Conservation (phyloP, 1,140 invertebrate genomes). For the Cyphomyrmex costatus region DNA sequence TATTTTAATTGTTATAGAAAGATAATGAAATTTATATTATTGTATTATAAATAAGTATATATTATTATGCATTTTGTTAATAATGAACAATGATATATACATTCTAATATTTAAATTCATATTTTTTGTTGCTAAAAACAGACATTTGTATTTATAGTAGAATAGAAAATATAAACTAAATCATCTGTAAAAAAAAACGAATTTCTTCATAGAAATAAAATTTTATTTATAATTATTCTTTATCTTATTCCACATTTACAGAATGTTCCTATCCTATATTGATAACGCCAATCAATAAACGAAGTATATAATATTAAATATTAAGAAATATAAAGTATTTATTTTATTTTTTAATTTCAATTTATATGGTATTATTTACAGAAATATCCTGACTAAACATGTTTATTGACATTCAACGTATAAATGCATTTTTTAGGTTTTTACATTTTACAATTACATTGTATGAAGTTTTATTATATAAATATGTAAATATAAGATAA, state of each 20-base stretch:
- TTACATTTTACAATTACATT: neutral
- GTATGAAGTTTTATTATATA: conserved; percentile 24
- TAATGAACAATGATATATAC: conserved; percentile 17
- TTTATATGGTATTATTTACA: conserved; percentile 8
- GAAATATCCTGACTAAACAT: neutral
- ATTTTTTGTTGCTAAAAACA: conserved; percentile 12
- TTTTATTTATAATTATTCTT: conserved; percentile 39
- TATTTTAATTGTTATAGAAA: conserved; percentile 5
- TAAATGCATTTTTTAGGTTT: conserved; percentile 1
- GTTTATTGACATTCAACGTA: neutral
- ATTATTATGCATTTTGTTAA: conserved; percentile 28
- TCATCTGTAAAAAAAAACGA: conserved; percentile 6
- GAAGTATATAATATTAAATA: neutral
- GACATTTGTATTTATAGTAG: conserved; percentile 42
- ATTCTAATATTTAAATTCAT: conserved; percentile 40
- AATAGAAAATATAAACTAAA: conserved; percentile 24
- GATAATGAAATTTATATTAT: conserved; percentile 9
- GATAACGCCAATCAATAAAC: neutral
- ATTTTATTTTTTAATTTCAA: too few species aligned
- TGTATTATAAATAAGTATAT: conserved; percentile 31
- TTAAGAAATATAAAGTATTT: too few species aligned
- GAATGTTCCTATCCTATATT: neutral
- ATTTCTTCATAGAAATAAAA: conserved; percentile 19
- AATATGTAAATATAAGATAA: conserved; percentile 32
- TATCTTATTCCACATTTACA: conserved; percentile 11